These are phyloP conservation scores for Ictalurus punctatus DNA, from an alignment of 2,113 vertebrate species.

Conservation along the genomic window DNA sequence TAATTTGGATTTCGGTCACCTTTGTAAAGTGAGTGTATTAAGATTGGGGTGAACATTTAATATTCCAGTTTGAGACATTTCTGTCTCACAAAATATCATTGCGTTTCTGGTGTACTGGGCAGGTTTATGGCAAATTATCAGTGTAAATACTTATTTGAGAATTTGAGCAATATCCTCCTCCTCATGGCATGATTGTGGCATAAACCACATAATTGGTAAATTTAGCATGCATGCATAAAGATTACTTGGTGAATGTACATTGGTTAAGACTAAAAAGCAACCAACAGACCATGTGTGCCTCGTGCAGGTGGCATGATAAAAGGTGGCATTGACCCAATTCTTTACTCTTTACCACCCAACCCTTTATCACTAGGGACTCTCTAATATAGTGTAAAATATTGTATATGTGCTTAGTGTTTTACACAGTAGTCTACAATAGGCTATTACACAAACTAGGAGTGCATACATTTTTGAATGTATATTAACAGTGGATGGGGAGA, in stretches of 20 bases:
- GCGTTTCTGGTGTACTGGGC: background rate
- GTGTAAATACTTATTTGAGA: background rate
- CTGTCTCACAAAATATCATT: background rate
- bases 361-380: background rate
- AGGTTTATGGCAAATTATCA: background rate
- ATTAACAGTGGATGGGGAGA: background rate
- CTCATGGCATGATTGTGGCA: no score
- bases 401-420: background rate
- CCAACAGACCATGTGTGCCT: background rate
- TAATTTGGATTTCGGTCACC: background rate
- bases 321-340: background rate
- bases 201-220: background rate
- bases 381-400: background rate
- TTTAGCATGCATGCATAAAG: background rate
- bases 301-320: background rate
- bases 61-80: background rate
- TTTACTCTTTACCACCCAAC: background rate
- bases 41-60: background rate
- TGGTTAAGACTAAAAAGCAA: background rate
- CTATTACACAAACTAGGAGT: no score
- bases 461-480: background rate
- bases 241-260: background rate
- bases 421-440: background rate
- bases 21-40: background rate
- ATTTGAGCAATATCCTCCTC: background rate